These are phyloP conservation scores for Zaprionus inermis DNA, from an alignment of 1,140 invertebrate genomes.

Conservation along the genomic window DNA sequence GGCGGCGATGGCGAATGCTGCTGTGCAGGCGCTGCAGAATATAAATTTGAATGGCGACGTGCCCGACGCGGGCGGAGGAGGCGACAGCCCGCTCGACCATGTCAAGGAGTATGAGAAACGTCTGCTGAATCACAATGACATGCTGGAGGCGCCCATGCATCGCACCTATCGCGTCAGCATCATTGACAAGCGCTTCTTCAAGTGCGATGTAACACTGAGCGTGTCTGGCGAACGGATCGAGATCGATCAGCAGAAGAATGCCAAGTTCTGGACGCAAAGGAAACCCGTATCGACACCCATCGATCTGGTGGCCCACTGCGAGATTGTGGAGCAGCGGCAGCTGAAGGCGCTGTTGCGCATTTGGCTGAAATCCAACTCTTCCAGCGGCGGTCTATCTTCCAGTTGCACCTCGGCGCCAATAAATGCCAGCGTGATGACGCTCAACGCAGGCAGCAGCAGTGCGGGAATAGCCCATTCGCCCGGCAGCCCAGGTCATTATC, in stretches of 20 bases:
- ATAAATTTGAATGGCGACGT: constrained; percentile 60
- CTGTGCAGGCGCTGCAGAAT: constrained; percentile 57
- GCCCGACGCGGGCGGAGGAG: constrained; percentile 47
- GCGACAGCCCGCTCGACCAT: constrained; percentile 60
- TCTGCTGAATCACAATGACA: constrained; percentile 89
- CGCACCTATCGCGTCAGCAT: constrained; percentile 92
- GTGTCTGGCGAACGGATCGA: constrained; percentile 96
- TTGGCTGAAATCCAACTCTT: constrained; percentile 77
- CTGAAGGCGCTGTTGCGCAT: constrained; percentile 85
- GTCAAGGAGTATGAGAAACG: constrained; percentile 84
- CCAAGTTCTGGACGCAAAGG: constrained; percentile 89
- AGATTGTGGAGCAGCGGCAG: constrained; percentile 88
- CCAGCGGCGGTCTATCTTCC: constrained; percentile 50
- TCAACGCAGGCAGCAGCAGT: constrained; percentile 46
- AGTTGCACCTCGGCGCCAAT: constrained; percentile 61
- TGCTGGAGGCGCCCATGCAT: constrained; percentile 93
- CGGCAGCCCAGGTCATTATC: constrained; percentile 62
- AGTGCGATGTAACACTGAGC: constrained; percentile 93
- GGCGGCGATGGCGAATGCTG: constrained; percentile 59
- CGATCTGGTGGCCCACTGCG: constrained; percentile 93
- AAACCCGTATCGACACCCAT: constrained; percentile 88
- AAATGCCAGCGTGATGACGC: constrained; percentile 43
- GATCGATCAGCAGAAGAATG: constrained; percentile 90
- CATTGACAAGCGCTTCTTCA: constrained; percentile 91
- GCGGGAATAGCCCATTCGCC: constrained; percentile 63